phyloP scores from a whole-genome alignment of 2,888 invertebrate species.

The Lomographa bimaculata region DNA sequence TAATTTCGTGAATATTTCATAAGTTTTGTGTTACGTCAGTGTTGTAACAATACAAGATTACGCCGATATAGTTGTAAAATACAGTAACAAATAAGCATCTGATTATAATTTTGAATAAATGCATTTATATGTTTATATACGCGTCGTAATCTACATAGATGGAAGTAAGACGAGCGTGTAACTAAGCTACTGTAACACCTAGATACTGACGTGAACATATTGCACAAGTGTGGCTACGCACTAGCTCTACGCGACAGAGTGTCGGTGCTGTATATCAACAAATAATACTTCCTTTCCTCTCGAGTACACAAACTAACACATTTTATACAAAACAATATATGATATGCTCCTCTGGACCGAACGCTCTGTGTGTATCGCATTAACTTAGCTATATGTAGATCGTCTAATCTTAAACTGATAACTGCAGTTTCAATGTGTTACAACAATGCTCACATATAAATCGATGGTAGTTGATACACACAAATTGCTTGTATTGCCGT shows the following conservation, averaged over 20 bases:
- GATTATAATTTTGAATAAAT: slow-evolving; percentile 62
- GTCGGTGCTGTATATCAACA: slow-evolving; percentile 66
- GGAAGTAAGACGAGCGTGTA: slow-evolving; percentile 46
- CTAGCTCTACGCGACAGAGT: slow-evolving; percentile 66
- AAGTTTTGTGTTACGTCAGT: slow-evolving; percentile 48
- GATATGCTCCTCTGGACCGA: slow-evolving; percentile 62
- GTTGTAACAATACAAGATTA: slow-evolving; percentile 46
- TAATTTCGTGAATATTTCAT: slow-evolving; percentile 50
- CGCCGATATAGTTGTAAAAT: slow-evolving; percentile 52
- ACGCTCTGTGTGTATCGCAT: slow-evolving; percentile 38
- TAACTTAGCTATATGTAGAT: too few relatives aligned
- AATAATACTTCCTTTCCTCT: slow-evolving; percentile 41
- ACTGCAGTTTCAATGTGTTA: too few relatives aligned
- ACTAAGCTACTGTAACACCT: slow-evolving; percentile 72
- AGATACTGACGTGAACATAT: slow-evolving; percentile 65
- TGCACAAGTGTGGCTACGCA: slow-evolving; percentile 58
- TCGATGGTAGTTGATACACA: too few relatives aligned
- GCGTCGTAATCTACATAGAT: slow-evolving; percentile 52
- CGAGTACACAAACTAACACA: slow-evolving; percentile 57
- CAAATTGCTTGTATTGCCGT: too few relatives aligned
- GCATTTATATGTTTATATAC: slow-evolving; percentile 49
- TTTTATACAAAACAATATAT: slow-evolving; percentile 62
- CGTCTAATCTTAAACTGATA: too few relatives aligned
- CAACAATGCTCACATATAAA: too few relatives aligned
- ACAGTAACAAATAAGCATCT: slow-evolving; percentile 59